Evolutionary conservation across 2,113 vertebrate genomes (phyloP).

Genomic region (Eubucco bourcierii): DNA sequence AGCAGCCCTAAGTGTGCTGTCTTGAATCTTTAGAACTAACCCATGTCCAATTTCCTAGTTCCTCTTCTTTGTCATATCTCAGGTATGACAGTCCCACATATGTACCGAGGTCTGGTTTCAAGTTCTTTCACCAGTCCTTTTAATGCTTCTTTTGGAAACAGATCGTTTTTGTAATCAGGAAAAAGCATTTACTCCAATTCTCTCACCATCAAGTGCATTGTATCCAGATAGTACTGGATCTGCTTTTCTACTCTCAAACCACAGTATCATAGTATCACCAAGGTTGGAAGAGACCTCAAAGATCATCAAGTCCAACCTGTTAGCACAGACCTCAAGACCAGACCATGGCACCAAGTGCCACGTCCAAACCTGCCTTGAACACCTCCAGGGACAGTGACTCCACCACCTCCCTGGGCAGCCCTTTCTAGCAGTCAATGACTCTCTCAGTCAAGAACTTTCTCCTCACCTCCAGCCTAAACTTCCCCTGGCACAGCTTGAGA

Average conservation of each 20-base stretch:
- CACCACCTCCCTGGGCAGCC: too few relatives aligned
- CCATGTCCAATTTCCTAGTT: not conserved
- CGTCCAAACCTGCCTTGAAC: too few relatives aligned
- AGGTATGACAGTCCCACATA: not conserved
- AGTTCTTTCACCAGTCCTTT: not conserved
- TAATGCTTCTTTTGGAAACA: not conserved
- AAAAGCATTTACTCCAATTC: not conserved
- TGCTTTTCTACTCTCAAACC: conserved; percentile 1
- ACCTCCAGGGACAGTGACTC: too few relatives aligned
- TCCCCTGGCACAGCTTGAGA: too few relatives aligned
- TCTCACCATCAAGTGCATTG: not conserved
- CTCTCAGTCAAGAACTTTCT: too few relatives aligned
- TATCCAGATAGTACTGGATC: not conserved
- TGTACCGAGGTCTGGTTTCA: not conserved
- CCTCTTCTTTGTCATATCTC: not conserved
- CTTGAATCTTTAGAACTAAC: not conserved
- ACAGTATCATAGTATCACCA: too few relatives aligned
- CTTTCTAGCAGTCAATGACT: too few relatives aligned
- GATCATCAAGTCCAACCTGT: too few relatives aligned
- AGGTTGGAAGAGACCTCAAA: too few relatives aligned
- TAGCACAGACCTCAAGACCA: too few relatives aligned
- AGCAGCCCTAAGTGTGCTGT: not conserved
- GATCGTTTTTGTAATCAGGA: not conserved
- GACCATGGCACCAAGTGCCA: too few relatives aligned
- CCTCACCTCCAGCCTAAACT: too few relatives aligned